Base-by-base conservation (phyloP, 2,797 vertebrate genomes). In the Trachops cirrhosus region DNA sequence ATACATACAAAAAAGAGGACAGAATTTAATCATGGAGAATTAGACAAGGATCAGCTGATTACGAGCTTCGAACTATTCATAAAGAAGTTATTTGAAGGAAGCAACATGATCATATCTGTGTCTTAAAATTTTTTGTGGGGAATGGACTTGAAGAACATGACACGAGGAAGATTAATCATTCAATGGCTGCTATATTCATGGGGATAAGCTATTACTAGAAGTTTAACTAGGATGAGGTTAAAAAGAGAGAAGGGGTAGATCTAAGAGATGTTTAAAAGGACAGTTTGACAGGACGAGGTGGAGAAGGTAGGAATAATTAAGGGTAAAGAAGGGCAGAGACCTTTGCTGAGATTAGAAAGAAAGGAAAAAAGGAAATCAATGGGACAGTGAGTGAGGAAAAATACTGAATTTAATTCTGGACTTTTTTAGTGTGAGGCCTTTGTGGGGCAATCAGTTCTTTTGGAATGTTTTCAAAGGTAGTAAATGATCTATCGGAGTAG, bases 381-480 rank as follows among this genome's bases (percentile, higher is more conserved):
- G 26, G 10, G 48, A 11, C 32, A 87, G 14, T 22, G 18, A 75
- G 4, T 54, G 3, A 19, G 15, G 18, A 8, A 70, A 74, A 77
- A 64, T n/a, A 80, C 0, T 68, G 29, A 64, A 71, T 79, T 86
- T 62, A 67, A 71, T 50, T 96, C 48, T 59, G 68, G 34, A 84
- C 14, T 64, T 68, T 90, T 77, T 96, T 75, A 87, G 9, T 6
- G 26, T 79, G 26, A 92, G n/a, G 0, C 8, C 16, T 57, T 26
- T 67, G 41, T 32, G 41, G 14, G 41, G 59, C 19, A 50, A 41
- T 64, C 68, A 52, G 34, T 85, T 85, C 6, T 90, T 93, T 59
- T 26, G 11, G n/a, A 96, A 37, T 75, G 52, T 86, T 95, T 96
- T 86, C 64, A 93, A 93, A 92, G 39, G 3, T 85, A 92, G 80